phyloP scores from a whole-genome alignment of 2,888 invertebrate species.

The Lasioglossum pauxillum region DNA sequence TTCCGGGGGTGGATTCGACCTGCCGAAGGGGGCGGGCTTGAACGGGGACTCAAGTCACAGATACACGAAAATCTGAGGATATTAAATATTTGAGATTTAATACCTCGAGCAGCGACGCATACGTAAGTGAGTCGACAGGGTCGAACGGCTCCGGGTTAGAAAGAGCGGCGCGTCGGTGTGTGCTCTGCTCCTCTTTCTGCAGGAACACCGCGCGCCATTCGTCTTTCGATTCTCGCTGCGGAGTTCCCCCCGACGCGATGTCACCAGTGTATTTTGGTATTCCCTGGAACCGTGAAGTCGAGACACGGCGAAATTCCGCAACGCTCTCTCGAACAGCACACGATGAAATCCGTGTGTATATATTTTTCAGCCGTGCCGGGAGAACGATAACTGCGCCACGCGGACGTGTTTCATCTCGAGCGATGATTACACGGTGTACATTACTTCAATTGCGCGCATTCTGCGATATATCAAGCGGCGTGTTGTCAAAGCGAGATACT shows the following conservation, averaged over 20 bases:
- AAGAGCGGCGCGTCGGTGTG: not conserved
- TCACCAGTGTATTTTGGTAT: conserved; percentile 24
- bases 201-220: conserved; percentile 51
- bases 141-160: not conserved
- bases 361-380: not conserved
- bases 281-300: conserved; percentile 9
- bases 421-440: not conserved
- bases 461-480: not conserved
- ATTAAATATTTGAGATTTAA: conserved; percentile 77
- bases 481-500: not conserved
- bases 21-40: not conserved
- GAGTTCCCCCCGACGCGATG: conserved; percentile 7
- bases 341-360: not conserved
- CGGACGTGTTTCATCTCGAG: not conserved
- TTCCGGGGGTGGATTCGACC: not conserved
- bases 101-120: conserved; percentile 59
- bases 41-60: not conserved
- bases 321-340: not conserved
- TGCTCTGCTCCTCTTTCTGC: conserved; percentile 4
- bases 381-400: not conserved
- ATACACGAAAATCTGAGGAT: conserved; percentile 62
- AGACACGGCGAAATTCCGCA: not conserved
- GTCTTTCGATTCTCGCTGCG: conserved; percentile 43
- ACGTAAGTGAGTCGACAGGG: conserved; percentile 54
- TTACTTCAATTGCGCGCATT: not conserved